phyloP scores from a whole-genome alignment of 2,888 invertebrate genomes.

The Lomographa bimaculata region DNA sequence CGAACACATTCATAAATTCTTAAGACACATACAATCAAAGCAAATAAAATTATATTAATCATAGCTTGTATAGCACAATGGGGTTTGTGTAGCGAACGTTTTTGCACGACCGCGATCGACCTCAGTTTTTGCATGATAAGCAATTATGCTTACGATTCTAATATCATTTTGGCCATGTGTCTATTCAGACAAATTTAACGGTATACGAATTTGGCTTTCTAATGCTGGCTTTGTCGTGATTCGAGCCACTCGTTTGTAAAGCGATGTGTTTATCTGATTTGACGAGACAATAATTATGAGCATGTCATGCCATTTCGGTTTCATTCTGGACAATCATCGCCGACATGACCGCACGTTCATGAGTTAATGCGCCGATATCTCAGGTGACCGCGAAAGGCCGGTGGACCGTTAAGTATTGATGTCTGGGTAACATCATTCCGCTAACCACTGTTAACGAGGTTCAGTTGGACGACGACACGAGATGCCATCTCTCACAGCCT shows the following conservation, averaged over 20 bases:
- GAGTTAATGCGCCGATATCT: conserved; percentile 47
- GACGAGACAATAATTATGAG: conserved; percentile 61
- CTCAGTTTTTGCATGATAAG: conserved; percentile 66
- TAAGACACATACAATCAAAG: conserved; percentile 60
- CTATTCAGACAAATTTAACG: conserved; percentile 58
- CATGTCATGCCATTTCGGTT: conserved; percentile 53
- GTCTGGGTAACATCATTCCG: conserved; percentile 45
- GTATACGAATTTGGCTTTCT: conserved; percentile 68
- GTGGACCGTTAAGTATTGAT: conserved; percentile 46
- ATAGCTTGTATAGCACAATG: conserved; percentile 49
- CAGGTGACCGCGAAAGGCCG: conserved; percentile 28
- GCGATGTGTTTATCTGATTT: conserved; percentile 60
- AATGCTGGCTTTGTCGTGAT: conserved; percentile 63
- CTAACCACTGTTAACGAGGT: conserved; percentile 59
- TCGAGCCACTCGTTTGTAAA: conserved; percentile 37
- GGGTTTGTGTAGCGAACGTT: conserved; percentile 51
- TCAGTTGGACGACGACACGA: conserved; percentile 27
- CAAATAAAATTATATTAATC: conserved; percentile 73
- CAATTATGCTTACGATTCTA: conserved; percentile 69
- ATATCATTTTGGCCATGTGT: conserved; percentile 58
- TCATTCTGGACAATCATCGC: conserved; percentile 55
- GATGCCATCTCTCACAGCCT: conserved; percentile 4
- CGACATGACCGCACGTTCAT: conserved; percentile 39
- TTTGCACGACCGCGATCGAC: conserved; percentile 38
- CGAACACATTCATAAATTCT: conserved; percentile 38